phyloP scores from a whole-genome alignment of 1,140 invertebrate species.

The Drosophila mayri region DNA sequence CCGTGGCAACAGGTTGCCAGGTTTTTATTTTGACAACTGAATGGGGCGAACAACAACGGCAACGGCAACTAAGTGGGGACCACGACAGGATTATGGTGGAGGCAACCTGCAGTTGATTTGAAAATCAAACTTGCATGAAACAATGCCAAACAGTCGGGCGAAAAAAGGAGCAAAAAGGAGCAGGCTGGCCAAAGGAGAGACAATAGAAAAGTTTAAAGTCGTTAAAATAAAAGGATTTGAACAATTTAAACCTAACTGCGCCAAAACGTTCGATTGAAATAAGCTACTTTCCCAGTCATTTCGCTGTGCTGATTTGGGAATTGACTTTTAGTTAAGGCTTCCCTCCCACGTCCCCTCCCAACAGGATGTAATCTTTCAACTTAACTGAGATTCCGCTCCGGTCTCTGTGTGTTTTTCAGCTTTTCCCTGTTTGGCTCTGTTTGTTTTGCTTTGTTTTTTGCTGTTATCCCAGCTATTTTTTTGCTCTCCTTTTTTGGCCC shows the following conservation, averaged over 20 bases:
- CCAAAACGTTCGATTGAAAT: conserved; percentile 74
- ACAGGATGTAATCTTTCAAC: conserved; percentile 78
- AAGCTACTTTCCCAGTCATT: conserved; percentile 66
- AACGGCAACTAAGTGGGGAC: conserved; percentile 37
- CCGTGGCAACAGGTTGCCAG: conserved; percentile 77
- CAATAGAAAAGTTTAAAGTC: conserved; percentile 44
- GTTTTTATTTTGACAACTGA: conserved; percentile 77
- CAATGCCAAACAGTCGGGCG: conserved; percentile 62
- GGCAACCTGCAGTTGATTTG: conserved; percentile 68
- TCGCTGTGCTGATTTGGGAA: conserved; percentile 70
- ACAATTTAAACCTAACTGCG: conserved; percentile 68
- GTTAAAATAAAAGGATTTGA: conserved; percentile 78
- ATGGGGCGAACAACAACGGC: conserved; percentile 35
- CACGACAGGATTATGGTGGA: conserved; percentile 37
- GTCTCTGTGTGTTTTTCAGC: conserved; percentile 14
- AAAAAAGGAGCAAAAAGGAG: conserved; percentile 19
- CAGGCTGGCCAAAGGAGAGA: conserved; percentile 17
- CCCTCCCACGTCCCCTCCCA: conserved; percentile 15
- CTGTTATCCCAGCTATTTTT: conserved; percentile 11
- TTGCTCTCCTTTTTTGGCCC: conserved; percentile 11
- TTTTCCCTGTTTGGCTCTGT: conserved; percentile 9
- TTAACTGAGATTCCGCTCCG: conserved; percentile 65
- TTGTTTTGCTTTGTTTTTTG: conserved; percentile 22
- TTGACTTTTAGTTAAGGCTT: conserved; percentile 72
- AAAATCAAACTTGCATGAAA: conserved; percentile 79